Conservation (phyloP, 1,140 invertebrate genomes). For the Liolophura sinensis region DNA sequence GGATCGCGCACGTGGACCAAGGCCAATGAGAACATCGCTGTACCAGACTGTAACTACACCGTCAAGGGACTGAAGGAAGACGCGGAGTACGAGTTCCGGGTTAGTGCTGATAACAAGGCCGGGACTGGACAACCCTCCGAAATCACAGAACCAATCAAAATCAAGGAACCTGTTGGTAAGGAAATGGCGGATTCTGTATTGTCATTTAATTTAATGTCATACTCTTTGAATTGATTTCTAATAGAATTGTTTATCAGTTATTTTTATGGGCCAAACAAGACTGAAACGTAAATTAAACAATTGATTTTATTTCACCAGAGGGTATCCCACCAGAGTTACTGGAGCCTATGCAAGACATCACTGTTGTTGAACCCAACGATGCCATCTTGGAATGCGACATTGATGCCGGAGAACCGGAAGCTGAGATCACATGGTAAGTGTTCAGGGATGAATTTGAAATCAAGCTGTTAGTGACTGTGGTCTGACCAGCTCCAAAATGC, state of each 20-base stretch:
- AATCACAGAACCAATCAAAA: conserved; percentile 68
- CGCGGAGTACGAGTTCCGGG: conserved; percentile 90
- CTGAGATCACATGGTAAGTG: conserved; percentile 52
- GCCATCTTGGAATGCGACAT: conserved; percentile 53
- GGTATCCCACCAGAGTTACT: conserved; percentile 50
- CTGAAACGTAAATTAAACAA: neutral
- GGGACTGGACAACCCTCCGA: conserved; percentile 95
- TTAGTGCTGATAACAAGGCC: conserved; percentile 95
- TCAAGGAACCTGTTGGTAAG: conserved; percentile 48
- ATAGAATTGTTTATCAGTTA: neutral
- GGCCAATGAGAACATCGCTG: conserved; percentile 35
- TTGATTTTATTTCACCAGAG: conserved; percentile 34
- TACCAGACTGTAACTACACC: conserved; percentile 56
- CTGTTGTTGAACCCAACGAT: conserved; percentile 45
- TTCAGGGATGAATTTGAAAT: neutral
- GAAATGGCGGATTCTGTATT: neutral
- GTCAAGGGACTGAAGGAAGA: conserved; percentile 88
- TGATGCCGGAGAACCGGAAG: conserved; percentile 50
- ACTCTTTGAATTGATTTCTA: conserved; percentile 1
- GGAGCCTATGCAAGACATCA: conserved; percentile 44
- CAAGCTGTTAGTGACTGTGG: too few relatives aligned
- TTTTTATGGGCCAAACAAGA: too few relatives aligned
- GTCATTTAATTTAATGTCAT: neutral
- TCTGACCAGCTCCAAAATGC: neutral
- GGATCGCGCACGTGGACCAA: conserved; percentile 42